Percentiles rank a stretch among this genome's conserved stretches.
Conservation (phyloP, 23 tunicate genomes). For the Corella eumyota region DNA sequence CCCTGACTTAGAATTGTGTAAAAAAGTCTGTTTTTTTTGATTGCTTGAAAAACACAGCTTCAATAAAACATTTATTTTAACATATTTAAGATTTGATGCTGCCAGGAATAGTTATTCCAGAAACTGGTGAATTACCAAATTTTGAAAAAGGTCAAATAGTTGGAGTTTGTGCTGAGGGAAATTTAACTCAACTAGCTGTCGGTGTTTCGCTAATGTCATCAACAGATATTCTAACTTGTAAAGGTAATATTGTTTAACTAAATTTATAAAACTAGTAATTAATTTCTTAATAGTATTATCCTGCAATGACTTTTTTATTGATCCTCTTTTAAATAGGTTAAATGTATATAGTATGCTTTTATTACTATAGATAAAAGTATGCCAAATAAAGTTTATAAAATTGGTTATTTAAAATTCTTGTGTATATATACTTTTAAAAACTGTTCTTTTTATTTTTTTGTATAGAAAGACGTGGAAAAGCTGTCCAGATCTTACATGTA, state of each 20-base stretch:
- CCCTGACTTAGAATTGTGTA: no score
- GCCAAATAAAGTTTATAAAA: no score
- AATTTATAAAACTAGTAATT: no score
- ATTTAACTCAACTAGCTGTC: constrained; percentile 37
- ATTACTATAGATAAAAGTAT: no score
- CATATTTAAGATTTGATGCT: constrained; percentile 66
- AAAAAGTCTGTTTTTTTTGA: no score
- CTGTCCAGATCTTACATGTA: constrained; percentile 55
- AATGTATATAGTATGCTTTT: no score
- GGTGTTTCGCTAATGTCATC: constrained; percentile 71
- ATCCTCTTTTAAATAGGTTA: no score
- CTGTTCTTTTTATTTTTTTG: not conserved
- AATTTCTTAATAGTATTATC: not conserved
- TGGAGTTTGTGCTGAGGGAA: constrained; percentile 28
- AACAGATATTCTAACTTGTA: constrained; percentile 18
- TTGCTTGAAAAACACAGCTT: no score
- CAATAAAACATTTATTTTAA: no score
- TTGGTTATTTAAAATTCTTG: no score
- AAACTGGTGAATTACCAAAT: constrained; percentile 7
- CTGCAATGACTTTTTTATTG: not conserved
- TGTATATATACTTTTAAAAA: no score
- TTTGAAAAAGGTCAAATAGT: constrained; percentile 38
- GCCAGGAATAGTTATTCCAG: constrained; percentile 49
- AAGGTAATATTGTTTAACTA: constrained; percentile 21
- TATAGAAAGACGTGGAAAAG: constrained; percentile 72